Percentiles rank a stretch among this genome's conserved stretches.
phyloP scores from a whole-genome alignment of 2,888 invertebrate species.

The Lagria hirta region DNA sequence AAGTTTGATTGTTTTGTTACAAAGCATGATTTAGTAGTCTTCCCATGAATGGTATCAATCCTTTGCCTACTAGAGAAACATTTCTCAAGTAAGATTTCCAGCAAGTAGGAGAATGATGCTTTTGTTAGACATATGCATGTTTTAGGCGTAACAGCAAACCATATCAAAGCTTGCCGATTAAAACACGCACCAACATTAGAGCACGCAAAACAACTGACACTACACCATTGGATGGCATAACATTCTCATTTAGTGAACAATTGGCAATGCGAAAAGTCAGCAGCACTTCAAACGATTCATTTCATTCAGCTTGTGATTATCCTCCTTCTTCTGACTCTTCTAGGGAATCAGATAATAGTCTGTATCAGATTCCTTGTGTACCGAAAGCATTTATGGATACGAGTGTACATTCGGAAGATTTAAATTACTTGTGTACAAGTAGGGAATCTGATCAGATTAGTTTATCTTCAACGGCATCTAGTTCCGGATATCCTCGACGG shows the following conservation, averaged over 20 bases:
- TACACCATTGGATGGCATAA: conserved; percentile 50
- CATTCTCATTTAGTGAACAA: conserved; percentile 50
- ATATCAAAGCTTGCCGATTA: conserved; percentile 50
- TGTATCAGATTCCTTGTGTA: conserved; percentile 60
- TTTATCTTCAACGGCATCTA: conserved; percentile 62
- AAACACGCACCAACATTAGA: conserved; percentile 40
- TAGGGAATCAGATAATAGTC: conserved; percentile 62
- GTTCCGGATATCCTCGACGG: conserved; percentile 58
- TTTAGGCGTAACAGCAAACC: conserved; percentile 49
- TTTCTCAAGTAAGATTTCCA: background rate
- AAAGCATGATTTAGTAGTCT: conserved; percentile 1
- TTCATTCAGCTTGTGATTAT: conserved; percentile 48
- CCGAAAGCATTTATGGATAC: conserved; percentile 61
- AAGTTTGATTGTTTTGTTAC: background rate
- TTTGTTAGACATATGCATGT: conserved; percentile 37
- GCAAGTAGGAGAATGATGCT: background rate
- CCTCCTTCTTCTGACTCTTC: conserved; percentile 41
- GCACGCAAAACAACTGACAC: conserved; percentile 42
- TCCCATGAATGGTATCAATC: background rate
- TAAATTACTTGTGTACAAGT: conserved; percentile 54
- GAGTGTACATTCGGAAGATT: conserved; percentile 61
- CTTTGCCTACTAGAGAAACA: background rate
- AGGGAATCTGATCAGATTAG: conserved; percentile 65
- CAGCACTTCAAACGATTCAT: conserved; percentile 44
- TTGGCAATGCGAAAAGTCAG: conserved; percentile 41